phyloP scores from a whole-genome alignment of 2,888 invertebrate genomes.

The Apodemia hepburni region DNA sequence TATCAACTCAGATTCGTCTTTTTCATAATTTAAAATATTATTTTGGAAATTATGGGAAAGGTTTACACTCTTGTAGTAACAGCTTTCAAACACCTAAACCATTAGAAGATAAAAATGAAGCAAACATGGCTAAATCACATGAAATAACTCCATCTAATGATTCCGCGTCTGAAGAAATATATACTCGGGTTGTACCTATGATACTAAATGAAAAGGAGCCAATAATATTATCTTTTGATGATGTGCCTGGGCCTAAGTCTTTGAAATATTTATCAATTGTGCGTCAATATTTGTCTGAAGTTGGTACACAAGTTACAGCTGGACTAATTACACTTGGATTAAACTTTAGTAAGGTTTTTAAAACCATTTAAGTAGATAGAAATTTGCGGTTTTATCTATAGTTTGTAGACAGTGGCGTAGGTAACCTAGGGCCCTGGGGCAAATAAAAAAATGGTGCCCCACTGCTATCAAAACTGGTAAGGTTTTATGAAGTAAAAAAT shows the following conservation, averaged over 20 bases:
- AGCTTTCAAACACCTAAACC: constrained; percentile 40
- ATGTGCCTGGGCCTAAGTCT: constrained; percentile 82
- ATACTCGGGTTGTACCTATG: constrained; percentile 51
- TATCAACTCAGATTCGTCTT: constrained; percentile 16
- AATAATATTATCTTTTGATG: constrained; percentile 76
- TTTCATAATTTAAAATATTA: constrained; percentile 25
- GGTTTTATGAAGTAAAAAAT: too few species aligned
- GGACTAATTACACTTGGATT: constrained; percentile 71
- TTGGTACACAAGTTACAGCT: constrained; percentile 82
- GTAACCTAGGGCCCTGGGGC: too few species aligned
- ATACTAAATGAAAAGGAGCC: constrained; percentile 52
- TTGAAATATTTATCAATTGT: constrained; percentile 79
- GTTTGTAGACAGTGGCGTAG: too few species aligned
- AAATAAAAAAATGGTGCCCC: too few species aligned
- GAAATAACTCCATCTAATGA: background rate
- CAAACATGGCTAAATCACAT: background rate
- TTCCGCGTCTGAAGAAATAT: constrained; percentile 39
- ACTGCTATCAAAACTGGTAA: too few species aligned
- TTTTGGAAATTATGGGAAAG: constrained; percentile 34
- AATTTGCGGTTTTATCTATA: background rate
- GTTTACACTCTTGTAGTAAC: constrained; percentile 35
- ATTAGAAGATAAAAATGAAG: constrained; percentile 31
- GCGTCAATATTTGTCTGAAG: constrained; percentile 80
- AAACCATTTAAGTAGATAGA: background rate
- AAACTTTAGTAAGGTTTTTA: constrained; percentile 62